Base-by-base conservation (phyloP, 2,113 vertebrate genomes). In the Gambusia holbrooki region DNA sequence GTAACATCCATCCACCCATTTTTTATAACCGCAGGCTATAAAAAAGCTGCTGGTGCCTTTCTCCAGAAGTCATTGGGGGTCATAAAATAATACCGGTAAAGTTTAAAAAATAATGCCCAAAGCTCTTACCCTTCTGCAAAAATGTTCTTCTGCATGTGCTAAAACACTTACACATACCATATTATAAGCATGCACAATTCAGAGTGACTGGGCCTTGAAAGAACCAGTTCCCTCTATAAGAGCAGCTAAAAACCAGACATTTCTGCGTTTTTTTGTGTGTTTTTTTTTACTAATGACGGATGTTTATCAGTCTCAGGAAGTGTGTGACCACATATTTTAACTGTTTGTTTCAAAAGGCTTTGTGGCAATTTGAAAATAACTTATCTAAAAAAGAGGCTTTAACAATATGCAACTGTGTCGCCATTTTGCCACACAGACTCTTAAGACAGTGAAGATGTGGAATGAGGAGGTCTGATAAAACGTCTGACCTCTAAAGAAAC, bases 241-340 rank as follows among this genome's bases (percentile, higher is more conserved):
- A 62, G 15, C 5, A 5, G 29, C 29, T 33, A 33, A 63, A 63
- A 63, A 19, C 0, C 1, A 62, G 14, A 22, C 28, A 32, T 29
- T 19, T 33, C 6, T 32, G 1, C 19, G 2, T 19, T 22, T 63
- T 63, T 1, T 10, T 69, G 27, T 27, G 1, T 27, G 27, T 5
- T 25, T n/a, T 25, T n/a, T 10, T 58, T 25, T 25, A 58, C 22
- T 54, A 25, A 54, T 58, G 7, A 62, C 40, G 69, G 28, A 33
- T 69, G 65, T 86, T 91, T 82, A 66, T 33, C 73, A 42, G 2
- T 71, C 28, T 68, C 29, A 69, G 25, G 29, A 83, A 79, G 68
- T 73, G 70, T 67, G 42, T 63, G 42, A 62, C 3, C 60, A 32
- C 61, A 72, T 68, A 40, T 70, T 10, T 75, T 9, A 13, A 66